A percentile compares a stretch with the other conserved stretches of the same genome.
Conservation (phyloP, 2,888 invertebrate genomes). For the Matsumyia berberina region DNA sequence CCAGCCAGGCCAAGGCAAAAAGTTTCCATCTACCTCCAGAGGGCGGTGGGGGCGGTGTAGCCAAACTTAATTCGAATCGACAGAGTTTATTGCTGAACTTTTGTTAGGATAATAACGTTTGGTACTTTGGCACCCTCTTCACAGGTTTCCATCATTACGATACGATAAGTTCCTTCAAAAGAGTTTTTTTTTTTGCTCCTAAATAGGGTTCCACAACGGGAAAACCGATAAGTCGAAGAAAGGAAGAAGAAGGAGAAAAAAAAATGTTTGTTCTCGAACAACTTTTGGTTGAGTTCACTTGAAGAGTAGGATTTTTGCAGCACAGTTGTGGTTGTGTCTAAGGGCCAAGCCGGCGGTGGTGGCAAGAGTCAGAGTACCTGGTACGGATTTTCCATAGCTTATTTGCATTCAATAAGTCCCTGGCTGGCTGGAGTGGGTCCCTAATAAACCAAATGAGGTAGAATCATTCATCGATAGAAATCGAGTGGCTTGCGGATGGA, state of each 20-base stretch:
- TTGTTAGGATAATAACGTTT: slow-evolving; percentile 71
- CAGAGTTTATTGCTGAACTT: slow-evolving; percentile 74
- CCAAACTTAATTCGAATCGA: slow-evolving; percentile 73
- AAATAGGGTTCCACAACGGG: slow-evolving; percentile 25
- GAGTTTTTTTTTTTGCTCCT: slow-evolving; percentile 13
- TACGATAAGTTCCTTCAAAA: slow-evolving; percentile 57
- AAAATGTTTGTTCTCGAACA: slow-evolving; percentile 29
- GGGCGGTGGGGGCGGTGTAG: slow-evolving; percentile 21
- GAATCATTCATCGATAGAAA: slow-evolving; percentile 16
- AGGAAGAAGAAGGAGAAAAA: slow-evolving; percentile 1
- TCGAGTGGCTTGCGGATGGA: not conserved
- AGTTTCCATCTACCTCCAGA: slow-evolving; percentile 36
- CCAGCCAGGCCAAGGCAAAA: slow-evolving; percentile 39
- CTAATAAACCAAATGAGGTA: slow-evolving; percentile 39
- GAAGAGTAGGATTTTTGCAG: slow-evolving; percentile 37
- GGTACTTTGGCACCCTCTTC: slow-evolving; percentile 71
- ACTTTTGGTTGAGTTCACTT: slow-evolving; percentile 65
- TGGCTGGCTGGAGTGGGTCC: not conserved
- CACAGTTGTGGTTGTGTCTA: slow-evolving; percentile 12
- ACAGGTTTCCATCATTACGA: slow-evolving; percentile 62
- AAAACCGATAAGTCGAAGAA: slow-evolving; percentile 26
- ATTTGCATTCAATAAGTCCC: slow-evolving; percentile 39
- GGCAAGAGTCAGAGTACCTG: slow-evolving; percentile 33
- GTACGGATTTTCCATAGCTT: slow-evolving; percentile 25
- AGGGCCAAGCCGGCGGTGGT: slow-evolving; percentile 20